Evolutionary conservation across 2,888 invertebrate genomes (phyloP).

Genomic region (Mesorhabditis sp.): DNA sequence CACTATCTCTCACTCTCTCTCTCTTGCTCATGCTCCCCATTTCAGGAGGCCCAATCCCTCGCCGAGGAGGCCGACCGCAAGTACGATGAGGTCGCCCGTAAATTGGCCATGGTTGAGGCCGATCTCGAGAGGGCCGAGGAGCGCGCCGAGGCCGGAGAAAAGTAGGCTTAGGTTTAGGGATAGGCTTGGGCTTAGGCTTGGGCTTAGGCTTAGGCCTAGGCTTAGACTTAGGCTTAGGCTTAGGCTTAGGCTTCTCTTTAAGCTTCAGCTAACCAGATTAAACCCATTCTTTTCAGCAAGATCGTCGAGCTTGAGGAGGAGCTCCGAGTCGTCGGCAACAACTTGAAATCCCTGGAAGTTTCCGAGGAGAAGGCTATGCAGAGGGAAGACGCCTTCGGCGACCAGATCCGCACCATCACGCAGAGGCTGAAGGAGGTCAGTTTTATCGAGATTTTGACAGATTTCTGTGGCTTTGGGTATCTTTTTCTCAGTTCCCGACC

Average conservation of each 20-base stretch:
- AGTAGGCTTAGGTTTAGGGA: slow-evolving; percentile 70
- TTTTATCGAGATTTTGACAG: neutral
- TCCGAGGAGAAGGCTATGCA: slow-evolving; percentile 96
- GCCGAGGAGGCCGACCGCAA: slow-evolving; percentile 99
- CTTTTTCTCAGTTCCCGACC: no score
- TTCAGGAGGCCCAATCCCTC: slow-evolving; percentile 87
- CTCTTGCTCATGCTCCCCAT: neutral
- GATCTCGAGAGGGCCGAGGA: slow-evolving; percentile 98
- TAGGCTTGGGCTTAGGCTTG: slow-evolving; percentile 64
- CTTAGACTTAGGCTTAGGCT: no score
- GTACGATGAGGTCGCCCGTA: slow-evolving; percentile 99
- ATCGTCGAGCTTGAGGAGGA: slow-evolving; percentile 99
- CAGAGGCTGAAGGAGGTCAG: slow-evolving; percentile 83
- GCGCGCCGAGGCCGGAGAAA: slow-evolving; percentile 94
- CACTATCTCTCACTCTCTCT: no score
- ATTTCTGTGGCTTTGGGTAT: no score
- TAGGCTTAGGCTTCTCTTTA: neutral
- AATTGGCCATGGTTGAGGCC: slow-evolving; percentile 99
- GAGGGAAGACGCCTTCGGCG: slow-evolving; percentile 86
- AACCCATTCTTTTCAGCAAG: slow-evolving; percentile 67
- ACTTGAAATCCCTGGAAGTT: slow-evolving; percentile 98
- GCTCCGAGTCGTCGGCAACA: slow-evolving; percentile 97
- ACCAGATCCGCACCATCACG: slow-evolving; percentile 81
- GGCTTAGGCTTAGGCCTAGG: no score
- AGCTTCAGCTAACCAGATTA: neutral